A percentile compares a stretch with the other conserved stretches of the same genome.
phyloP scores from a whole-genome alignment of 2,888 invertebrate species.

The Cataglyphis livida region DNA sequence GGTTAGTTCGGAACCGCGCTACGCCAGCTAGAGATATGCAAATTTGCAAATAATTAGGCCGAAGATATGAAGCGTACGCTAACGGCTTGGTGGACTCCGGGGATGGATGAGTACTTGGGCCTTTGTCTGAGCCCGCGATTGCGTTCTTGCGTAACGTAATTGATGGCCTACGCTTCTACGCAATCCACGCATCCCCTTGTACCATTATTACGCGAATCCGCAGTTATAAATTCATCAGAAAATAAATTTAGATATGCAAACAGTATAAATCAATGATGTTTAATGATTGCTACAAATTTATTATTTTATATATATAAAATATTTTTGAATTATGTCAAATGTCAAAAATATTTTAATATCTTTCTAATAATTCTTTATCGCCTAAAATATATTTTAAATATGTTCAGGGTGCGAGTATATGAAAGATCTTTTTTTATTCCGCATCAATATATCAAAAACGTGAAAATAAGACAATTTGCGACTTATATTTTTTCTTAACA shows the following conservation, averaged over 20 bases:
- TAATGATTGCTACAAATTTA: background rate
- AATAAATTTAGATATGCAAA: background rate
- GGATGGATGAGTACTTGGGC: slow-evolving; percentile 65
- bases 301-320: background rate
- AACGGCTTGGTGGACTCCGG: slow-evolving; percentile 71
- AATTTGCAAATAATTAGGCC: slow-evolving; percentile 83
- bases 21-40: slow-evolving; percentile 79
- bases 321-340: background rate
- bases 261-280: background rate
- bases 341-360: slow-evolving; percentile 3
- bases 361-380: background rate
- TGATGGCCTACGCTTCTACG: slow-evolving; percentile 79
- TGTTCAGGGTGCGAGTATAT: background rate
- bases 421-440: background rate
- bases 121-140: slow-evolving; percentile 84
- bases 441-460: background rate
- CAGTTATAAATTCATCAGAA: background rate
- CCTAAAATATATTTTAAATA: background rate
- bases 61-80: slow-evolving; percentile 81
- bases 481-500: background rate
- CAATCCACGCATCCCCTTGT: slow-evolving; percentile 54
- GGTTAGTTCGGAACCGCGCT: slow-evolving; percentile 60
- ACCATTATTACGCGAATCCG: slow-evolving; percentile 39
- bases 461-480: background rate
- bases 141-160: slow-evolving; percentile 85